Evolutionary conservation across 2,888 invertebrate genomes (phyloP), one percentile per base, ranked within the genome.

Genomic region (Perizoma affinitatum): DNA sequence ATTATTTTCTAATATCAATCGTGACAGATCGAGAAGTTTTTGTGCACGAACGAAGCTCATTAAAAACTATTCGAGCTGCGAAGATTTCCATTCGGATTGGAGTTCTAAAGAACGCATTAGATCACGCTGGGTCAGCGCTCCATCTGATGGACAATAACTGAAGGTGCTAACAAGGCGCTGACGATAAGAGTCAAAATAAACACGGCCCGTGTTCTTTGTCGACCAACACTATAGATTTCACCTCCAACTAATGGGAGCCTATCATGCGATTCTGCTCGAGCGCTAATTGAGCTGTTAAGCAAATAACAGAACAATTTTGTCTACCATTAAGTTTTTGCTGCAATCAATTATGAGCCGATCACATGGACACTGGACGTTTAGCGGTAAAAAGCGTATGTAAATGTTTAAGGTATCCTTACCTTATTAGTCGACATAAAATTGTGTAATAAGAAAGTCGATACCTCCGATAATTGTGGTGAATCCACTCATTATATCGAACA

Each of bases 111-210:
- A 83, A 75, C 79, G 83, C 83, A 82, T 84, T 84, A 86, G 82
- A 82, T 78, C 75, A 75, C 73, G 78, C 76, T 79, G 76, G 77
- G 75, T 76, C 73, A 74, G 71, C 73, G 73, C 70, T 69, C 74
- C 68, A 67, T 66, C 73, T 72, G 75, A 78, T 81, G 71, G 77
- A 73, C 78, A 75, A 74, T 78, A 79, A 87, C 84, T 86, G 80
- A 83, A 85, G 82, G 82, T 84, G 87, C 79, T 86, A 87, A 88
- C 85, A 81, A 88, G 86, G 76, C 62, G 81, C 78, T 74, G 81
- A 82, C 82, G 82, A 79, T 74, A 74, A 70, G 66, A 74, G 71
- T 71, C 69, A 63, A 70, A 66, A 71, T 55, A 43, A 33, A 65
- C 66, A 70, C 67, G 62, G 70, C 65, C 68, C 57, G 67, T 63